Percentiles rank a stretch among this genome's conserved stretches.
phyloP scores from a whole-genome alignment of 2,888 invertebrate species.

The Drosophila tripunctata region DNA sequence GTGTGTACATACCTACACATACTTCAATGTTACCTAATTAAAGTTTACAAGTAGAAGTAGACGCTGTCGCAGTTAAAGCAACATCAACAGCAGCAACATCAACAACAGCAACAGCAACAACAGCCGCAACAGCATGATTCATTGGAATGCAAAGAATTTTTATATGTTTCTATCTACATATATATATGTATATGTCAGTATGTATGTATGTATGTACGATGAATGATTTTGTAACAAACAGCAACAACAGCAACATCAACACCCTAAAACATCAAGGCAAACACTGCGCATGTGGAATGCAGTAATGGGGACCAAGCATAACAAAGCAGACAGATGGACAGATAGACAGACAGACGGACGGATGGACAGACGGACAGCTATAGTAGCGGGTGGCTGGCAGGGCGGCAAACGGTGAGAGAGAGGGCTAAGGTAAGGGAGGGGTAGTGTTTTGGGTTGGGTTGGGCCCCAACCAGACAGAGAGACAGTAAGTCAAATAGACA shows the following conservation, averaged over 20 bases:
- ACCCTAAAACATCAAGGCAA: constrained; percentile 78
- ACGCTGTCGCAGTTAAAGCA: constrained; percentile 63
- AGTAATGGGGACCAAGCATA: constrained; percentile 73
- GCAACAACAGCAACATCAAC: constrained; percentile 51
- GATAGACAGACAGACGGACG: no score
- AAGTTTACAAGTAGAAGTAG: constrained; percentile 72
- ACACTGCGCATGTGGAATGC: constrained; percentile 79
- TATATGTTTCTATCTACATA: constrained; percentile 72
- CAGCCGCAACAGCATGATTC: constrained; percentile 66
- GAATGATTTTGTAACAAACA: constrained; percentile 74
- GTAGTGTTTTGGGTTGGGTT: constrained; percentile 8
- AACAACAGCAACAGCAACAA: constrained; percentile 32
- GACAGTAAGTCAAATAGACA: constrained; percentile 24
- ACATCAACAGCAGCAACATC: constrained; percentile 39
- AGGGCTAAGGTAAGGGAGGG: constrained; percentile 16
- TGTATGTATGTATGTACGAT: constrained; percentile 73
- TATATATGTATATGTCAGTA: constrained; percentile 24
- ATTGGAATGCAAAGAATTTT: constrained; percentile 78
- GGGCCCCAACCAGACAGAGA: constrained; percentile 22
- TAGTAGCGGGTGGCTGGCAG: background rate
- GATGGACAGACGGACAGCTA: no score
- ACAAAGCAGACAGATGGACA: constrained; percentile 62
- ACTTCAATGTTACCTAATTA: constrained; percentile 78
- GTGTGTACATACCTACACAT: constrained; percentile 66
- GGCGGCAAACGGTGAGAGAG: background rate